A percentile compares a stretch with the other conserved stretches of the same genome.
These are phyloP conservation scores for Oegoconia quadripuncta DNA, from an alignment of 2,888 invertebrate genomes.

Conservation along the genomic window DNA sequence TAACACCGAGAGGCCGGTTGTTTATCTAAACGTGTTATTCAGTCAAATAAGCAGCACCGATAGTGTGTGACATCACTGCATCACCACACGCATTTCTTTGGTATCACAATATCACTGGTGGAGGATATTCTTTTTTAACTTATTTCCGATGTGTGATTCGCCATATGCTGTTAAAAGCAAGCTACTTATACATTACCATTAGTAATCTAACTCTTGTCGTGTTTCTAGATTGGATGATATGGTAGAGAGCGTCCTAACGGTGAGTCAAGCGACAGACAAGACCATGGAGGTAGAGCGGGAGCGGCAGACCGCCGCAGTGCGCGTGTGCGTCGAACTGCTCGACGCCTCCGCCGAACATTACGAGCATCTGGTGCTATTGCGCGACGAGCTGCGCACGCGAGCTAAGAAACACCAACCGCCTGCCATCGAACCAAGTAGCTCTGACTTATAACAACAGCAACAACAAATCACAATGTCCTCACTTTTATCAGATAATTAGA, in stretches of 20 bases:
- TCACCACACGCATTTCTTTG: too few species aligned
- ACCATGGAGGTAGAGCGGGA: conserved; percentile 48
- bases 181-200: too few species aligned
- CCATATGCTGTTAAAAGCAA: too few species aligned
- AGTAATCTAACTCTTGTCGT: conserved; percentile 3
- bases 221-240: conserved; percentile 55
- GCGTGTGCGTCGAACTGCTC: conserved; percentile 51
- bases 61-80: too few species aligned
- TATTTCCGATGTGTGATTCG: too few species aligned
- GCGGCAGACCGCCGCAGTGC: conserved; percentile 48
- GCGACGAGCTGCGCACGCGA: conserved; percentile 50
- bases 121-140: too few species aligned
- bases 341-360: conserved; percentile 62
- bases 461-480: not conserved
- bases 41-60: too few species aligned
- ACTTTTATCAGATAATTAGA: too few species aligned
- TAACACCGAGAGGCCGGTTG: too few species aligned
- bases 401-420: conserved; percentile 45
- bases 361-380: conserved; percentile 55
- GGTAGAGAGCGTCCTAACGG: conserved; percentile 53
- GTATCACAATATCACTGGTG: too few species aligned
- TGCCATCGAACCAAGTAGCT: conserved; percentile 43
- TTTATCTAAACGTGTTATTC: too few species aligned
- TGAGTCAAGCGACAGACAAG: conserved; percentile 49
- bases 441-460: conserved; percentile 21